Percentiles rank a stretch among this genome's conserved stretches.
Evolutionary conservation across 2,888 invertebrate species (phyloP).

Genomic region (Xiphydria camelus): DNA sequence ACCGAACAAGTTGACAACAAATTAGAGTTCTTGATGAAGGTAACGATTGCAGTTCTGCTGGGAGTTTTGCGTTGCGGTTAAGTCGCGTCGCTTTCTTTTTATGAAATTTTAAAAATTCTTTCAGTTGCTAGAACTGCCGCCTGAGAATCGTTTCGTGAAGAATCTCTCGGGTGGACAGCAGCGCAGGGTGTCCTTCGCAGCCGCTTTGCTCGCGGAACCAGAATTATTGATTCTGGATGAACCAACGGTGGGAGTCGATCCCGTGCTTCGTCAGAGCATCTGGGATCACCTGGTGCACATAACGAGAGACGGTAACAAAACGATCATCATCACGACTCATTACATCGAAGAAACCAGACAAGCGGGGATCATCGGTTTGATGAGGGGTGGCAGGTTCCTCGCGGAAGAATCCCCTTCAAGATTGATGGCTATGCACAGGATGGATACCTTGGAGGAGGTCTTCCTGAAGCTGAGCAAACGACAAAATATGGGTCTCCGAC

Average conservation of each 20-base stretch:
- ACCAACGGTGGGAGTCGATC: conserved; percentile 93
- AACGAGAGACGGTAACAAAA: conserved; percentile 73
- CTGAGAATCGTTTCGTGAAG: conserved; percentile 68
- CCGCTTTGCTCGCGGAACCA: conserved; percentile 85
- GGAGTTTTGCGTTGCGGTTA: neutral
- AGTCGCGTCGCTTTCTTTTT: neutral
- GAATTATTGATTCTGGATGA: conserved; percentile 90
- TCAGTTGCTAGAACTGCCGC: conserved; percentile 62
- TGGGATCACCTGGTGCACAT: conserved; percentile 85
- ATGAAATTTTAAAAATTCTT: neutral
- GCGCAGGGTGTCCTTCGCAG: conserved; percentile 84
- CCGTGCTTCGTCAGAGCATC: conserved; percentile 80
- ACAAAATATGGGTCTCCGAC: conserved; percentile 80
- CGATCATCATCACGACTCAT: conserved; percentile 85
- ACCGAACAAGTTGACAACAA: conserved; percentile 69
- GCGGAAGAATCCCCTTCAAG: conserved; percentile 80
- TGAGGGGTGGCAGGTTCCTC: conserved; percentile 82
- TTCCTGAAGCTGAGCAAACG: conserved; percentile 79
- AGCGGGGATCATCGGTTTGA: conserved; percentile 79
- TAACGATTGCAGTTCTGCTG: conserved; percentile 16
- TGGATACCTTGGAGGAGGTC: conserved; percentile 77
- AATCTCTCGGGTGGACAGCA: conserved; percentile 89
- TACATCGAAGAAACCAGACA: conserved; percentile 87
- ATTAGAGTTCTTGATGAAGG: conserved; percentile 72
- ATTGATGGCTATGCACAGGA: conserved; percentile 71